Conservation (phyloP, 2,888 invertebrate species). For the Ormyrus nitidulus region DNA sequence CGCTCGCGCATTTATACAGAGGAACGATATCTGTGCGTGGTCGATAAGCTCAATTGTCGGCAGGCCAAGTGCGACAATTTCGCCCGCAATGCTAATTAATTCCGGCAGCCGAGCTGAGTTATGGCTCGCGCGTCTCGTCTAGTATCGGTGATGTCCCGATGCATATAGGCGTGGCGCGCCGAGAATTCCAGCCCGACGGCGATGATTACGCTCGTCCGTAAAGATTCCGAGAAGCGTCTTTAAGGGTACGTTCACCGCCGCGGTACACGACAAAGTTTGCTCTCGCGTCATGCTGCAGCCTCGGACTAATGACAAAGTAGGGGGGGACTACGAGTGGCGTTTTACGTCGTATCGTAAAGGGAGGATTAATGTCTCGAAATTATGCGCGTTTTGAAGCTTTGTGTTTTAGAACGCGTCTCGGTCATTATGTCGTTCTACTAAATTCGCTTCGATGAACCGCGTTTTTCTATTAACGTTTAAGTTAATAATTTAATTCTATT, state of each 20-base stretch:
- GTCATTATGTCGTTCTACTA: no score
- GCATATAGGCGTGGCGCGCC: background rate
- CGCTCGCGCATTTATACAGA: background rate
- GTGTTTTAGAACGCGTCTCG: no score
- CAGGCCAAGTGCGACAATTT: slow-evolving; percentile 47
- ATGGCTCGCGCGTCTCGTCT: background rate
- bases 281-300: no score
- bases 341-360: background rate
- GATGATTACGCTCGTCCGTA: background rate
- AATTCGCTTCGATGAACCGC: no score
- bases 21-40: slow-evolving; percentile 10
- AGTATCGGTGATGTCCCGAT: background rate
- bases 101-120: slow-evolving; percentile 34
- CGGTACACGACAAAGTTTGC: no score
- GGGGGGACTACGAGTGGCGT: background rate
- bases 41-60: slow-evolving; percentile 51
- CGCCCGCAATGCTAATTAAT: slow-evolving; percentile 51
- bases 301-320: no score
- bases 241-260: no score
- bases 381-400: background rate
- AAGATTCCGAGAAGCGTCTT: background rate
- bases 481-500: no score
- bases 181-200: background rate
- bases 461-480: no score
- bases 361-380: background rate